Base-by-base conservation (phyloP, 2,797 vertebrate species). In the Galaxias olidus region DNA sequence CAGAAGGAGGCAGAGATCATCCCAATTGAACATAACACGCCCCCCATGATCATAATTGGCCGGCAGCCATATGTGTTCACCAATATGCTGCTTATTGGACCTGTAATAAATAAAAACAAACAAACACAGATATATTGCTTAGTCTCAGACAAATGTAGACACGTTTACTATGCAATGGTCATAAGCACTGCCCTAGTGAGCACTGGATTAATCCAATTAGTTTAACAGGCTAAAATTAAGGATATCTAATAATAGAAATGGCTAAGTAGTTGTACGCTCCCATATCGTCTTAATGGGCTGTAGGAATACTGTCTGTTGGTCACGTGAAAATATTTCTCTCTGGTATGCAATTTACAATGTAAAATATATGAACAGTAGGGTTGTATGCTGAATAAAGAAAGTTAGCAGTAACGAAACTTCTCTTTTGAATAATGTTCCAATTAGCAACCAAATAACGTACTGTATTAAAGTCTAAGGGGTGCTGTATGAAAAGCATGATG, bases 61-160 rank as follows among this genome's bases (percentile, higher is more conserved):
- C 98, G 92, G 73, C 96, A 96, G 61, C 97, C 97, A 0, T 96
- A 97, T 0, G 91, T 96, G 87, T 99, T 99, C 75, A 99, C 97
- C 86, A 99, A 85, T 70, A 99, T 88, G 61, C 96, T 98, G 89
- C 96, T 98, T 83, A 99, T 87, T 43, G 96, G 96, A 80, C 98
- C 98, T 99, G 81, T 55, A 77, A 78, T 6, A 12, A 63, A 69
- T 5, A 7, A 40, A 10, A 49, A 51, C 49, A 62, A 41, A 30
- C 10, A 55, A 43, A 20, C 9, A 57, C 6, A 4, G 9, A 45
- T 40, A 57, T 11, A n/a, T 17, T 51, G 49, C 68, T 12, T 51
- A 9, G 9, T 17, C n/a, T 50, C 12, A 20, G 81, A 44, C n/a
- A 6, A 12, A 59, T 18, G 30, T 30, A 30, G 8, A 4, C 10